Evolutionary conservation across 2,888 invertebrate species (phyloP).

Genomic region (Scaptomyza polygonia): DNA sequence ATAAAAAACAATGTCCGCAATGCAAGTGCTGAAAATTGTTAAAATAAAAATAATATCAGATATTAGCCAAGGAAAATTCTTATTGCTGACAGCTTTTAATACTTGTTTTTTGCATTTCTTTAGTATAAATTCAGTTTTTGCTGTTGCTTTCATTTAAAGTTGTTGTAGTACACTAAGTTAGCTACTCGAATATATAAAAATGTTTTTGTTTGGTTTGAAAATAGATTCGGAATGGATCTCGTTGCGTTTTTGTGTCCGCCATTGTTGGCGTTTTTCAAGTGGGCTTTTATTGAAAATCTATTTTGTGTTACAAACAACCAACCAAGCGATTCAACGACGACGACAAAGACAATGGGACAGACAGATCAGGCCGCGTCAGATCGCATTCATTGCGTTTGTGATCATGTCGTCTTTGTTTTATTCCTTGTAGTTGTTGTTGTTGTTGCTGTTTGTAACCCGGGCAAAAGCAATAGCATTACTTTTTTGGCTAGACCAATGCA

Average conservation of each 20-base stretch:
- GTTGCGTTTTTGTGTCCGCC: constrained; percentile 50
- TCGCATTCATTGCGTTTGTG: constrained; percentile 59
- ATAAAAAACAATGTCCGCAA: too few relatives aligned
- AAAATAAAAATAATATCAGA: too few relatives aligned
- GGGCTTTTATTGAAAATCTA: constrained; percentile 77
- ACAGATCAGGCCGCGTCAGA: constrained; percentile 25
- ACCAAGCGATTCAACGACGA: not conserved
- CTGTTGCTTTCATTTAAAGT: constrained; percentile 1
- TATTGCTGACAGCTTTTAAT: not conserved
- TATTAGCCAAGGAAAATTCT: too few relatives aligned
- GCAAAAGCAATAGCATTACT: constrained; percentile 57
- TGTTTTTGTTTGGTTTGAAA: constrained; percentile 71
- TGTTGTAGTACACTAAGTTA: constrained; percentile 7
- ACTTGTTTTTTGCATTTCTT: not conserved
- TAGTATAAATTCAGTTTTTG: not conserved
- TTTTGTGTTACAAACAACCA: constrained; percentile 54
- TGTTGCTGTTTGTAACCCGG: constrained; percentile 51
- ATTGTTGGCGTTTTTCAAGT: constrained; percentile 64
- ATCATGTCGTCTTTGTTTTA: constrained; percentile 53
- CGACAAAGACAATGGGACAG: constrained; percentile 4
- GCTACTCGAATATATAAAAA: constrained; percentile 22
- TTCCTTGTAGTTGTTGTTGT: constrained; percentile 12
- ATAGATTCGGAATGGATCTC: constrained; percentile 68
- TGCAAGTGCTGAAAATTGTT: too few relatives aligned
- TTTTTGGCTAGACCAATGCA: constrained; percentile 35